phyloP scores from a whole-genome alignment of 2,888 invertebrate genomes.

The Drosophila percnosoma region DNA sequence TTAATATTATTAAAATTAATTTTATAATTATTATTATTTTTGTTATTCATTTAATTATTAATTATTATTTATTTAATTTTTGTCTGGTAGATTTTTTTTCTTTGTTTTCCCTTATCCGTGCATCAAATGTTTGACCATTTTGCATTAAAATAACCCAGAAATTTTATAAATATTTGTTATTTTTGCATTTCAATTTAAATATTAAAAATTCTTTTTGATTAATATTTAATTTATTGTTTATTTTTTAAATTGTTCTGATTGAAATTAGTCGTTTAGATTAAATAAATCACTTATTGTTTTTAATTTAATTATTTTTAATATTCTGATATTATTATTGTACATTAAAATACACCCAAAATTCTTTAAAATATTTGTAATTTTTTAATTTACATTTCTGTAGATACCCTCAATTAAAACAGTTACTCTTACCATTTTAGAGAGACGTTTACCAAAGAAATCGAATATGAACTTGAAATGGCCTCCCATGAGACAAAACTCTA shows the following conservation, averaged over 20 bases:
- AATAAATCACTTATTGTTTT: too few relatives aligned
- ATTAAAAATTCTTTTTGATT: too few relatives aligned
- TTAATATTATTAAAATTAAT: neutral
- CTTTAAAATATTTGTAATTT: too few relatives aligned
- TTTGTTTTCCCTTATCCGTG: neutral
- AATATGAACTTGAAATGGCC: slow-evolving; percentile 69
- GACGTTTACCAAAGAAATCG: slow-evolving; percentile 13
- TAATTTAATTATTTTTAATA: too few relatives aligned
- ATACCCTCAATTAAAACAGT: neutral
- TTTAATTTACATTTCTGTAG: neutral
- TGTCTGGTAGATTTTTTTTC: neutral
- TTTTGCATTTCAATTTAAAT: neutral
- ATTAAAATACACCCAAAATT: too few relatives aligned
- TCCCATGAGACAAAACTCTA: slow-evolving; percentile 82
- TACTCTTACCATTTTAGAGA: slow-evolving; percentile 17
- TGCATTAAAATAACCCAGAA: neutral
- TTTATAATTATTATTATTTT: neutral
- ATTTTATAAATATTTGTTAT: neutral
- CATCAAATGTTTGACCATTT: neutral
- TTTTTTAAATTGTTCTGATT: neutral
- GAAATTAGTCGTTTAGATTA: too few relatives aligned
- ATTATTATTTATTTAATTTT: neutral
- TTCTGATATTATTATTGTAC: too few relatives aligned
- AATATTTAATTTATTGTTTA: too few relatives aligned
- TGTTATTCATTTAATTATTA: neutral